Evolutionary conservation across 2,888 invertebrate genomes (phyloP), one percentile per base, ranked within the genome.

Genomic region (Campoplex nolae): DNA sequence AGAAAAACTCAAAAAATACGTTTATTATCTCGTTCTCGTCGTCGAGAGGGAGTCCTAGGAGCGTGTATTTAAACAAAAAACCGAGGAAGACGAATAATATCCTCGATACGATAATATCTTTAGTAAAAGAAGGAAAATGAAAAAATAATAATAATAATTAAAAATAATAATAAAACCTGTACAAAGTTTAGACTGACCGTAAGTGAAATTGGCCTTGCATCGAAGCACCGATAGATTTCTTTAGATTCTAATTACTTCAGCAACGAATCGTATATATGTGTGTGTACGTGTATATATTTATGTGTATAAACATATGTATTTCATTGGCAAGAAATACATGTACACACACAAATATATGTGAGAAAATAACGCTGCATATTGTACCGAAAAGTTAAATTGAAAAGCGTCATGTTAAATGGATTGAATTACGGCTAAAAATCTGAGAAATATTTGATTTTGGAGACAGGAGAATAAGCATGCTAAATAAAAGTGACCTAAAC

Each of bases 141-240:
- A 28, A 38, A 58, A 48, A 32, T 7, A 62, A 62, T 6, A 38
- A 38, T 6, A 38, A 38, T 6, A 38, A 38, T 38, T 38, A 38
- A 62, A 62, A 32, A 32, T 32, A 28, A 58, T 4, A 58, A 32
- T 11, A 62, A 84, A 86, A 84, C 73, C 77, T 87, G 86, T 87
- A 89, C 87, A 86, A 87, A 84, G 80, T 82, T 82, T 88, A 89
- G 88, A 89, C 87, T 89, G 89, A 89, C 82, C 87, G 83, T 85
- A 85, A 88, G 79, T 87, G 77, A 83, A 88, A 89, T 88, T 87
- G 89, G 88, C 88, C 87, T 88, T 87, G 83, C 78, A 85, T 84
- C 83, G 82, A 87, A 83, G 87, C 88, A 88, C 87, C 88, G 84
- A 87, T 87, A 88, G 80, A 82, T 86, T 84, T 81, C 82, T 88